phyloP scores from a whole-genome alignment of 2,113 vertebrate genomes.

The Macrotis lagotis region DNA sequence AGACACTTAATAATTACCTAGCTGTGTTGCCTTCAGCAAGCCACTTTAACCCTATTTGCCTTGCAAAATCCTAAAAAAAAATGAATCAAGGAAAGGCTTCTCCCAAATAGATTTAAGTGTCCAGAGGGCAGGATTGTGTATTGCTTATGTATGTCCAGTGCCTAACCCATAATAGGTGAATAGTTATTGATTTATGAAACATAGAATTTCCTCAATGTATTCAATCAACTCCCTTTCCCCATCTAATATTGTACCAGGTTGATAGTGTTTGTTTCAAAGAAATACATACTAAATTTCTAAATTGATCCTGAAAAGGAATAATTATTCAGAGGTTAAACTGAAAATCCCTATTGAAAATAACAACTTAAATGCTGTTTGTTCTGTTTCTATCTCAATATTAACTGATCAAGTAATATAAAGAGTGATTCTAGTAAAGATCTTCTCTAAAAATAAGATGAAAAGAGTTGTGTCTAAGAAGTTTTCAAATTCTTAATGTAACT shows the following conservation, averaged over 20 bases:
- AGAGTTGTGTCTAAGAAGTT: no score
- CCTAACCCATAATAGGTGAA: neutral
- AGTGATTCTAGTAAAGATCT: conserved; percentile 82
- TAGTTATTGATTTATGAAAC: neutral
- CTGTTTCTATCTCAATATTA: conserved; percentile 81
- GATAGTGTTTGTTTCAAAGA: conserved; percentile 74
- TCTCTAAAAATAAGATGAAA: neutral
- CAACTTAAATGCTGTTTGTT: conserved; percentile 86
- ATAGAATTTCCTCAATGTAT: neutral
- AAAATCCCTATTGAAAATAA: conserved; percentile 91
- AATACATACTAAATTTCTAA: conserved; percentile 72
- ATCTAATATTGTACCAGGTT: conserved; percentile 43
- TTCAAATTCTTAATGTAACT: neutral
- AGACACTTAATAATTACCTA: no score
- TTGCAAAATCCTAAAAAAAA: no score
- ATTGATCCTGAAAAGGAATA: conserved; percentile 76
- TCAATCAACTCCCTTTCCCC: neutral
- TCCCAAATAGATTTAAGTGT: neutral
- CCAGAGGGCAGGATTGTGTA: neutral
- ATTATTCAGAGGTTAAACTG: conserved; percentile 82
- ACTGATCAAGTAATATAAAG: conserved; percentile 81
- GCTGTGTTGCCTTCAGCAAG: no score
- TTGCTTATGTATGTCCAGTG: neutral
- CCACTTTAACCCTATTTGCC: no score
- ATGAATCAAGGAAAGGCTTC: neutral